Evolutionary conservation across 2,888 invertebrate species (phyloP), one percentile per base, ranked within the genome.

Genomic region (Sceliomorpha sp.): DNA sequence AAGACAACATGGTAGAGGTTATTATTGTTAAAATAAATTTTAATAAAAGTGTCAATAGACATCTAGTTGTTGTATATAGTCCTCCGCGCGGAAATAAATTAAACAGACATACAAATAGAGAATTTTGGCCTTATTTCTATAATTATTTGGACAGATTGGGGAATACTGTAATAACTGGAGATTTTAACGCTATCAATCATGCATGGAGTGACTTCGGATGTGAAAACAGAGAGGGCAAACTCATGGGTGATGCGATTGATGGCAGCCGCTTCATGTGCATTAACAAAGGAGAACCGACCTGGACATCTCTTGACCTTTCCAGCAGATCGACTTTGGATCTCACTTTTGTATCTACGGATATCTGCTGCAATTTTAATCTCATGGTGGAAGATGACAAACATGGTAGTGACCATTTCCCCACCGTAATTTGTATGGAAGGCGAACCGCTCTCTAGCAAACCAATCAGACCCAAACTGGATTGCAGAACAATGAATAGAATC

Each of bases 351-450:
- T 29, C 29, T 6, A 2, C 29, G 8, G 29, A 29, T n/a, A n/a
- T 29, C n/a, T 8, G n/a, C 9, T n/a, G 9, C 9, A 7, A 29
- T 2, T 29, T 8, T 29, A n/a, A 9, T 6, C 9, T 8, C n/a
- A 7, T n/a, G 8, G 9, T 29, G 8, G 2, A n/a, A 6, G 29
- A 4, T 7, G 8, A n/a, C 9, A 29, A 29, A 2, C 9, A n/a
- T 7, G 8, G 29, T 7, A 32, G 32, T 10, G 32, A 32, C 12
- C 32, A 32, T 10, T 32, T 32, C 12, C 32, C 32, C 6, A 32
- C 12, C 12, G 10, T 9, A 10, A 10, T 32, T 2, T 10, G 10
- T 9, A 12, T 32, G n/a, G n/a, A n/a, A 12, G 12, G 12, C 8
- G 2, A 2, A 5, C 5, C 6, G 9, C 5, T 9, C 1, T 3